These are phyloP conservation scores for Rattus rattus DNA, from an alignment of 2,113 vertebrate species.

Conservation along the genomic window DNA sequence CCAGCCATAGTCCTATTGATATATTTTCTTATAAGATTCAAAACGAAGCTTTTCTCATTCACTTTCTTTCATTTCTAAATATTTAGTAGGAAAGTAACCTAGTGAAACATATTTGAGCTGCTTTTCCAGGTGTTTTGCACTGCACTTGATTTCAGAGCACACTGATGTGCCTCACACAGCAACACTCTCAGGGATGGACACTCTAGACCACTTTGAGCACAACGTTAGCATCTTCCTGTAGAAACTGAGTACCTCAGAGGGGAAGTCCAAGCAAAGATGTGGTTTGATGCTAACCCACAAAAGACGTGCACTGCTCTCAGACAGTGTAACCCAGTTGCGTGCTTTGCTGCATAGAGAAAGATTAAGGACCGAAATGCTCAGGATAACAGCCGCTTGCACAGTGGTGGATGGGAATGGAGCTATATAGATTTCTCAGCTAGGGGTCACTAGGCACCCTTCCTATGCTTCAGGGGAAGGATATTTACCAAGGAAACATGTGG, in stretches of 20 bases:
- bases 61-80: not conserved
- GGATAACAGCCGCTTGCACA: not conserved
- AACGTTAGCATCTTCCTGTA: slow-evolving; percentile 36
- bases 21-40: not conserved
- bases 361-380: not conserved
- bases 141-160: not conserved
- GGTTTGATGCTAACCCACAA: slow-evolving; percentile 49
- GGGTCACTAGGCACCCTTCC: slow-evolving; percentile 74
- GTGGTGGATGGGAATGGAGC: slow-evolving; percentile 27
- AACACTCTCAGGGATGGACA: not conserved
- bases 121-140: not conserved
- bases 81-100: not conserved
- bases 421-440: slow-evolving; percentile 79
- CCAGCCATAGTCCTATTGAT: not conserved
- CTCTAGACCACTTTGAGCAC: not conserved
- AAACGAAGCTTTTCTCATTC: not conserved
- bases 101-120: not conserved
- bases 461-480: slow-evolving; percentile 64
- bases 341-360: not conserved
- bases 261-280: not conserved
- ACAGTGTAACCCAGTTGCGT: not conserved
- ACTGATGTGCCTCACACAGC: not conserved
- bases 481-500: slow-evolving; percentile 74
- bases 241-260: not conserved
- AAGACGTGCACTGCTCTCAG: not conserved